A percentile compares a stretch with the other conserved stretches of the same genome.
phyloP scores from a whole-genome alignment of 1,140 invertebrate genomes.

The Trichogramma pretiosum region DNA sequence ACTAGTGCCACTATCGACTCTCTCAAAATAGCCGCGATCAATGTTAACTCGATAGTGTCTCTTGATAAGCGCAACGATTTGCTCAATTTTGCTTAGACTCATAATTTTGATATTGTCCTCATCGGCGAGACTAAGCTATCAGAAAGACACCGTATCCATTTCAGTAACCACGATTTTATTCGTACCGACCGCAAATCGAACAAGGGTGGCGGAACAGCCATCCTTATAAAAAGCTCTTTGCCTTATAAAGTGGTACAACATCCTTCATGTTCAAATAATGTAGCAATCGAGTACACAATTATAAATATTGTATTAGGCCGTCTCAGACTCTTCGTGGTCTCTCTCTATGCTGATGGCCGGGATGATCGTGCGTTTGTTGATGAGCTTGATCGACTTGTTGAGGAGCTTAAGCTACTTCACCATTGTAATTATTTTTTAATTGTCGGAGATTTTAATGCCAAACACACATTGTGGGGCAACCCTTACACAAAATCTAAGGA shows the following conservation, averaged over 20 bases:
- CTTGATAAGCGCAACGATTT: not conserved
- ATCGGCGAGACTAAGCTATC: not conserved
- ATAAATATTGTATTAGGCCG: not conserved
- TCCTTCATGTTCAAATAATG: not conserved
- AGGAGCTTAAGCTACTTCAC: not conserved
- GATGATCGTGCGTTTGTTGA: not conserved
- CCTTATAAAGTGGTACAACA: not conserved
- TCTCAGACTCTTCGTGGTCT: not conserved
- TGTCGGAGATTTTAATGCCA: not conserved
- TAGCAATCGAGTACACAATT: not conserved
- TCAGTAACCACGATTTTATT: not conserved
- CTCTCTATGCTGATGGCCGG: not conserved
- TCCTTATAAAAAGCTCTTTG: not conserved
- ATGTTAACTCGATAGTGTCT: not conserved
- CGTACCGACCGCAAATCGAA: not conserved
- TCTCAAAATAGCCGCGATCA: not conserved
- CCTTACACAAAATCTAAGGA: not conserved
- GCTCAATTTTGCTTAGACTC: not conserved
- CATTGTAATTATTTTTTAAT: not conserved
- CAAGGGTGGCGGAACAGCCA: not conserved
- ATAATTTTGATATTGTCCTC: not conserved
- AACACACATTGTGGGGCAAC: not conserved
- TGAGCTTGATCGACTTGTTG: not conserved
- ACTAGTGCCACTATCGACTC: not conserved
- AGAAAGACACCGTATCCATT: not conserved